Evolutionary conservation across 64 coral and sea anemone genomes (phyloP).

Genomic region (Actinia tenebrosa): DNA sequence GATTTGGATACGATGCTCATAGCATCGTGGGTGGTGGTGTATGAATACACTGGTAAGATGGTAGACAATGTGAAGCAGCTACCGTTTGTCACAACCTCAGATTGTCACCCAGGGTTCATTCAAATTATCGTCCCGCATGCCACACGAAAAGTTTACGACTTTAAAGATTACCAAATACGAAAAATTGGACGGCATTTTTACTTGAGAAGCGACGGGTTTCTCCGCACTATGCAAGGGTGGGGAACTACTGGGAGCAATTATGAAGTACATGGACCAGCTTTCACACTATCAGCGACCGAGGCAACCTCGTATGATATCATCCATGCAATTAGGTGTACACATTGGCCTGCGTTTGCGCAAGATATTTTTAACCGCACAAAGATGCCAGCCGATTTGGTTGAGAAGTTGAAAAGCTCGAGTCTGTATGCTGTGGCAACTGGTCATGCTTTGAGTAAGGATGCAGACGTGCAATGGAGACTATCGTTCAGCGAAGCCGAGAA

Average conservation of each 20-base stretch:
- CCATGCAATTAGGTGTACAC: slow-evolving; percentile 15
- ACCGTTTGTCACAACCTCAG: not conserved
- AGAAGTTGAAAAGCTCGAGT: slow-evolving; percentile 10
- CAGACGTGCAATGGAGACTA: slow-evolving; percentile 12
- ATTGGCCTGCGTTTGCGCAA: slow-evolving; percentile 2
- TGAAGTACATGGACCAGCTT: slow-evolving; percentile 9
- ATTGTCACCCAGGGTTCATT: slow-evolving; percentile 9
- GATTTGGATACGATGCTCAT: slow-evolving; percentile 19
- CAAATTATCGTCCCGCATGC: slow-evolving; percentile 7
- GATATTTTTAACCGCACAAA: slow-evolving; percentile 23
- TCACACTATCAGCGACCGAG: slow-evolving; percentile 9
- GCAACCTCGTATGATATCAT: slow-evolving; percentile 9
- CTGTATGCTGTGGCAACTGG: slow-evolving; percentile 2
- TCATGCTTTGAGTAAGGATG: slow-evolving; percentile 11
- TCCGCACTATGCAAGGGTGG: slow-evolving; percentile 19
- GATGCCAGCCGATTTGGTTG: slow-evolving; percentile 16
- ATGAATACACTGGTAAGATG: slow-evolving; percentile 11
- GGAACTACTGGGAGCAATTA: slow-evolving; percentile 8
- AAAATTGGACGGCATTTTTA: slow-evolving; percentile 15
- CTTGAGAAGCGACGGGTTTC: slow-evolving; percentile 11
- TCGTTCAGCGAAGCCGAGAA: slow-evolving; percentile 14
- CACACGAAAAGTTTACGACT: slow-evolving; percentile 22
- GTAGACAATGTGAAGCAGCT: not conserved
- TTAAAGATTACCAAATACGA: slow-evolving; percentile 23
- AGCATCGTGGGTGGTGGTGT: not conserved